Base-by-base conservation (phyloP, 2,113 vertebrate genomes). In the Sinocyclocheilus grahami region DNA sequence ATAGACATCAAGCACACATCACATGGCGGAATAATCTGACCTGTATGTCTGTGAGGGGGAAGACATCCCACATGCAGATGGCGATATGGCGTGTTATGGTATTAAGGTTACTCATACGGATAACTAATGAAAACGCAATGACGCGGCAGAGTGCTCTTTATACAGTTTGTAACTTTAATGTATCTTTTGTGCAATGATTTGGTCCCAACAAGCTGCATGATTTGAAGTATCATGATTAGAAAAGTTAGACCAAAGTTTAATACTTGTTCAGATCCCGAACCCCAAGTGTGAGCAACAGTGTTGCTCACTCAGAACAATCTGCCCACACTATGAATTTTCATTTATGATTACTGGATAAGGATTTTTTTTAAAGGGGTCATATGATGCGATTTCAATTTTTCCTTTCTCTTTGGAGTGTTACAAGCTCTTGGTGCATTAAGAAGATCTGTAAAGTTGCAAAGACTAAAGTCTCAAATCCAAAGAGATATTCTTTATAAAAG, bases 41-140 rank as follows among this genome's bases (percentile, higher is more conserved):
- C 30, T 10, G 67, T 33, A 33, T 37, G 30, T 71, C 30, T 37
- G 30, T 71, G 67, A 71, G 67, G 67, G 16, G 67, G 67, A 71
- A 37, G 67, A 71, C 67, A 37, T 37, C 67, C 67, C 67, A 71
- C 67, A 37, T 71, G 67, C 67, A 71, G 67, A 71, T 71, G 67
- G 67, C 16, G 16, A 71, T 71, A 37, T 37, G 67, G 67, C 67
- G 0, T 18, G 30, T 10, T 20, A 78, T 55, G 46, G 48, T 2
- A 2, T 14, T 77, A 77, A 53, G 75, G 46, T 53, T 77, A 76
- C 74, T 48, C 42, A 51, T 51, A 9, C 14, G 3, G 27, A 53
- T 77, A 77, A 74, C 39, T 42, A 74, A 74, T 46, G 20, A 74
- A 48, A 46, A 24, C 13, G 5, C 42, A 46, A 76, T 76, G 42